phyloP scores from a whole-genome alignment of 2,888 invertebrate genomes.

The Tortricodes alternella region DNA sequence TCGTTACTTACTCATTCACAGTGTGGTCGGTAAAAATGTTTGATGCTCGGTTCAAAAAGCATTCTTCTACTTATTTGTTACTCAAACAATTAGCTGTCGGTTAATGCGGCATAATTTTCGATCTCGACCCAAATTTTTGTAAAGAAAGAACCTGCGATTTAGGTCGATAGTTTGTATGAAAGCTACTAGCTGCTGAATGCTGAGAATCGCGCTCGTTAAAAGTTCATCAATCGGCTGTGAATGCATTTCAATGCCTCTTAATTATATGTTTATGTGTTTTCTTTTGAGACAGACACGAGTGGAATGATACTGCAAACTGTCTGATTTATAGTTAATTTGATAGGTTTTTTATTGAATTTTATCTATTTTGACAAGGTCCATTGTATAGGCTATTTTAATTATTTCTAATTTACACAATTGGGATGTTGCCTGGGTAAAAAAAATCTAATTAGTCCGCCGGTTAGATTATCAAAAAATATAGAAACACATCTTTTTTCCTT shows the following conservation, averaged over 20 bases:
- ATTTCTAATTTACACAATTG: too few species aligned
- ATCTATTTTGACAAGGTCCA: too few species aligned
- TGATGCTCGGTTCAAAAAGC: not conserved
- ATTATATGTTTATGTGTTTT: constrained; percentile 37
- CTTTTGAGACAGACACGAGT: constrained; percentile 28
- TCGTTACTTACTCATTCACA: too few species aligned
- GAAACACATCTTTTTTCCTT: too few species aligned
- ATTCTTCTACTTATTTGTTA: constrained; percentile 6
- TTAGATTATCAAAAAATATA: too few species aligned
- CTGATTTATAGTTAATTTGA: constrained; percentile 23
- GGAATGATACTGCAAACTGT: constrained; percentile 5
- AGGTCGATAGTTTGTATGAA: constrained; percentile 34
- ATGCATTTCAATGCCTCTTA: constrained; percentile 35
- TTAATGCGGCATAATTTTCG: constrained; percentile 38
- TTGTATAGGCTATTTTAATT: too few species aligned
- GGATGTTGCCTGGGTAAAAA: too few species aligned
- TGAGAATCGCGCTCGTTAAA: constrained; percentile 39
- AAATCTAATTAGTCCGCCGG: too few species aligned
- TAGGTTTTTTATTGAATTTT: constrained; percentile 13
- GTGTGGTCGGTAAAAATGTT: not conserved
- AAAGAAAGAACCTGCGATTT: constrained; percentile 23
- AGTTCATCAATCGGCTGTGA: constrained; percentile 38
- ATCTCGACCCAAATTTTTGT: constrained; percentile 34
- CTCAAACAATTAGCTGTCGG: constrained; percentile 37
- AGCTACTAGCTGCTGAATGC: constrained; percentile 34